Evolutionary conservation across 2,113 vertebrate genomes (phyloP), one percentile per base, ranked within the genome.

Genomic region (Aspiorhynchus laticeps): DNA sequence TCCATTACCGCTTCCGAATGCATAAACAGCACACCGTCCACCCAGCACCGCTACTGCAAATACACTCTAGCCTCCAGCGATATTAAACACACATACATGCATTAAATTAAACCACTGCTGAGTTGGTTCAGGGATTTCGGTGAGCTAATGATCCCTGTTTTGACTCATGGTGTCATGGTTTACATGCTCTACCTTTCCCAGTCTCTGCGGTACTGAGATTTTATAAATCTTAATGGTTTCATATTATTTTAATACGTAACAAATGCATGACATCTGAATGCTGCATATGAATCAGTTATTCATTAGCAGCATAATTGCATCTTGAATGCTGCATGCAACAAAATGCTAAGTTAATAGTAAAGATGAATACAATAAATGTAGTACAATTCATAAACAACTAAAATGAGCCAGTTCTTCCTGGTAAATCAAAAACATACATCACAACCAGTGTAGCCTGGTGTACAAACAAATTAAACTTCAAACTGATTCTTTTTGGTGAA

Each of bases 281-380:
- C 94, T 96, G 93, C 94, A 95, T 96, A 96, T 95, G 69, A 95
- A 96, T 97, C 95, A 96, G 96, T 96, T 96, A 97, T 97, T 97
- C 95, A 97, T 97, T 96, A 96, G 96, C 95, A 94, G 96, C 95
- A 96, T 97, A 96, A 97, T 97, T 97, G 95, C 94, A 93, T 77
- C 78, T 69, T 75, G 93, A 93, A 90, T 95, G 31, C 94, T 96
- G 95, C 96, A 96, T 96, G 96, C 95, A 96, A 96, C 94, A 94
- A 95, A 95, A 95, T 94, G 93, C 93, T 92, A 94, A 95, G 95
- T 88, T 88, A 84, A 93, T 92, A 74, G 36, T 76, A 86, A 84
- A 53, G 43, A 89, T 88, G 80, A 17, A 46, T 14, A 5, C 24
- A 76, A 76, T 41, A n/a, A 28, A 14, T 8, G 67, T 74, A 41